A percentile compares a stretch with the other conserved stretches of the same genome.
Conservation (phyloP, 2,113 vertebrate species). For the Elaphurus davidianus region DNA sequence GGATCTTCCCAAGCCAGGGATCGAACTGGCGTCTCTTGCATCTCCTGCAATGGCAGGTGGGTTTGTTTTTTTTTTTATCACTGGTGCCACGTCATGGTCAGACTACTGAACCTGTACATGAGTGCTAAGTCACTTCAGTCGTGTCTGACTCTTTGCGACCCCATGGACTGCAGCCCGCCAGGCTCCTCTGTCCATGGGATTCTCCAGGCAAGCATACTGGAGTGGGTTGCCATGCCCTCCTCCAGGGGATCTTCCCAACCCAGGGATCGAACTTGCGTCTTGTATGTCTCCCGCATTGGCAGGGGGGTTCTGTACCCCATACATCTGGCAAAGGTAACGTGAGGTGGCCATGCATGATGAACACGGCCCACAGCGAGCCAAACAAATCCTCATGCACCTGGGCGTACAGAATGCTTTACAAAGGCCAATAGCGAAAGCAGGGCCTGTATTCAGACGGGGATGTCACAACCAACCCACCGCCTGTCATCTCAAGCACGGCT, state of each 20-base stretch:
- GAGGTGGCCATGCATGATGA: background rate
- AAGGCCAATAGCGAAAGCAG: background rate
- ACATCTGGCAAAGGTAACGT: fast-evolving
- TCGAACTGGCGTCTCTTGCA: background rate
- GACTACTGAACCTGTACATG: no score
- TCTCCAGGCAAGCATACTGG: background rate
- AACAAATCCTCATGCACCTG: background rate
- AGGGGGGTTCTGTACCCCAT: background rate
- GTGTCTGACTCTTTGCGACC: no score
- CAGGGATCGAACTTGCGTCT: fast-evolving
- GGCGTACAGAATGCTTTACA: fast-evolving
- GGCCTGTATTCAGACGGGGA: fast-evolving
- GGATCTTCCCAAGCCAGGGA: background rate
- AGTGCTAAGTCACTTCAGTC: no score
- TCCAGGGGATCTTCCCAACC: background rate
- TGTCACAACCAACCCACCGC: background rate
- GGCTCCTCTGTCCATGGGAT: background rate
- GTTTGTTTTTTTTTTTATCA: background rate
- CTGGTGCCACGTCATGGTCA: no score
- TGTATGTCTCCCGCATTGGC: background rate
- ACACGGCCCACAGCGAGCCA: fast-evolving
- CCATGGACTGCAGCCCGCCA: no score
- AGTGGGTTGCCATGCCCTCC: background rate
- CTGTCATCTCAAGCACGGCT: background rate
- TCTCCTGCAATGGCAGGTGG: background rate